Percentiles rank a stretch among this genome's conserved stretches.
These are phyloP conservation scores for Spodoptera littoralis DNA, from an alignment of 2,888 invertebrate genomes.

Conservation along the genomic window DNA sequence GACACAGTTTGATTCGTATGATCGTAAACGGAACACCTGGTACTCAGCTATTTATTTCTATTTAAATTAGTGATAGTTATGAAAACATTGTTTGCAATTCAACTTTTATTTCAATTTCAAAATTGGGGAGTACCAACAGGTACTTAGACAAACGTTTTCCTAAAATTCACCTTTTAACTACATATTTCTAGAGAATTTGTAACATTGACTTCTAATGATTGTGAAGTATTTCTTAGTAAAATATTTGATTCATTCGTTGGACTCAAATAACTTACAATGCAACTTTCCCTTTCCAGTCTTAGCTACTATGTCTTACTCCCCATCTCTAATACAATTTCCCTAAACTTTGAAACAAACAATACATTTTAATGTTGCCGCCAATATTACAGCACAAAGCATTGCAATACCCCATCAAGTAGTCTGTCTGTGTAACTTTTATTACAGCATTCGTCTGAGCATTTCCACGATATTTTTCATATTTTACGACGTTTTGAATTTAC, in stretches of 20 bases:
- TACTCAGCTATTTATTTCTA: too few relatives aligned
- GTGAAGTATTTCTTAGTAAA: too few relatives aligned
- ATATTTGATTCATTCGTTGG: too few relatives aligned
- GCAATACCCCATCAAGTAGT: constrained; percentile 65
- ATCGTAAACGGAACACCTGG: background rate
- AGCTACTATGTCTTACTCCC: too few relatives aligned
- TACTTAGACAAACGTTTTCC: too few relatives aligned
- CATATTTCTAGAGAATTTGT: too few relatives aligned
- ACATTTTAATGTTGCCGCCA: constrained; percentile 24
- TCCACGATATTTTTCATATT: constrained; percentile 83
- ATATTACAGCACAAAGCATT: constrained; percentile 49
- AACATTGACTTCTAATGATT: too few relatives aligned
- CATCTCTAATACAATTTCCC: too few relatives aligned
- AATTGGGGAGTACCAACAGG: too few relatives aligned
- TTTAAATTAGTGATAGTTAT: background rate
- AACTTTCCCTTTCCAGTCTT: too few relatives aligned
- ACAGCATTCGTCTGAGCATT: constrained; percentile 66
- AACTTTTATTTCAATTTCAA: constrained; percentile 1
- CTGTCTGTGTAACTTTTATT: constrained; percentile 71
- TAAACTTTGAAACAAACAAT: background rate
- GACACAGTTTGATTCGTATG: background rate
- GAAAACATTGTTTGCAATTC: background rate
- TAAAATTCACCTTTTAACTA: too few relatives aligned
- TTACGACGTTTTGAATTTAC: constrained; percentile 85
- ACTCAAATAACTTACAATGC: too few relatives aligned